Conservation (phyloP, 2,888 invertebrate genomes). For the Pristionchus entomophagus region DNA sequence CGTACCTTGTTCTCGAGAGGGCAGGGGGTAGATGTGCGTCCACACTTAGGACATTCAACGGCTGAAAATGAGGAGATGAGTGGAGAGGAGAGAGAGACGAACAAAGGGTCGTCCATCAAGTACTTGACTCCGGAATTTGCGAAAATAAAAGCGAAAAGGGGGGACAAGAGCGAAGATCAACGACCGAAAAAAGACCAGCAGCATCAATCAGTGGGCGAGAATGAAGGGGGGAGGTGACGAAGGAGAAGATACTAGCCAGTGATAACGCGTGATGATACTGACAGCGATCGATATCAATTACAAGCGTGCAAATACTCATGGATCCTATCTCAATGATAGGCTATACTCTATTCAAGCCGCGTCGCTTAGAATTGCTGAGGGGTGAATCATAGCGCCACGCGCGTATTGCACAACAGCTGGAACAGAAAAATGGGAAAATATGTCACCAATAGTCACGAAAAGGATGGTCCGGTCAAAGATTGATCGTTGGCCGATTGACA, state of each 20-base stretch:
- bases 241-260: not conserved
- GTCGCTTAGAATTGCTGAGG: not conserved
- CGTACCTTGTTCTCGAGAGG: no score
- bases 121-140: no score
- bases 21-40: no score
- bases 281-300: slow-evolving; percentile 21
- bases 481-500: not conserved
- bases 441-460: not conserved
- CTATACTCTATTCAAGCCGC: not conserved
- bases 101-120: no score
- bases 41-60: no score
- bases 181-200: no score
- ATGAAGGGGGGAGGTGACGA: not conserved
- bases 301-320: not conserved
- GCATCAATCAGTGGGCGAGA: slow-evolving; percentile 4
- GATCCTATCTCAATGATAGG: no score
- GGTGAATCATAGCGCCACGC: not conserved
- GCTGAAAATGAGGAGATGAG: no score
- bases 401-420: not conserved
- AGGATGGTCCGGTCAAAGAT: not conserved
- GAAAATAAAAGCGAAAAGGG: no score
- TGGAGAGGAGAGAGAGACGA: no score
- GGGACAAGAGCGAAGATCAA: no score
- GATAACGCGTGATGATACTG: slow-evolving; percentile 7
- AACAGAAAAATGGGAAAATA: not conserved